phyloP scores from a whole-genome alignment of 2,888 invertebrate genomes.

The Megamerina dolium region DNA sequence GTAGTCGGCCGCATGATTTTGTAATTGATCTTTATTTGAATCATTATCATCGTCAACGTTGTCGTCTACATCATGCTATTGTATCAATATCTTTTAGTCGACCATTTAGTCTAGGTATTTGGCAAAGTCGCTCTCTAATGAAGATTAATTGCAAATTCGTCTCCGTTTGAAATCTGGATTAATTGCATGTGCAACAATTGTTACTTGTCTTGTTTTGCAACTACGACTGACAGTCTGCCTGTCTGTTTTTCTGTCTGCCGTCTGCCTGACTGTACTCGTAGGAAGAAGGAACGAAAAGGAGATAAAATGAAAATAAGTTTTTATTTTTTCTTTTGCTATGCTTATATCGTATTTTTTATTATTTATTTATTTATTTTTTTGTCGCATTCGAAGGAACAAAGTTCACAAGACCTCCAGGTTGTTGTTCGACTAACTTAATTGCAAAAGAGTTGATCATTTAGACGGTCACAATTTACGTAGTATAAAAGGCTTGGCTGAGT shows the following conservation, averaged over 20 bases:
- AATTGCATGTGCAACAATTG: constrained; percentile 30
- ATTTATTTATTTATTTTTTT: constrained; percentile 4
- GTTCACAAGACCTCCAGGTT: constrained; percentile 38
- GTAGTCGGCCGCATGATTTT: too few relatives aligned
- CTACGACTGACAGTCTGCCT: background rate
- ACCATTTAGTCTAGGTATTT: too few relatives aligned
- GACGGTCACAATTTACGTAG: too few relatives aligned
- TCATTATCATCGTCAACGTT: too few relatives aligned
- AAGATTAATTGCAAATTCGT: constrained; percentile 49
- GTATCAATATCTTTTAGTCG: too few relatives aligned
- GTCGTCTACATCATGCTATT: too few relatives aligned
- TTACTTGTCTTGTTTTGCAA: constrained; percentile 1
- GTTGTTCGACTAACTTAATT: constrained; percentile 37
- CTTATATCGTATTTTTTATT: constrained; percentile 11
- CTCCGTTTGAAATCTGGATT: constrained; percentile 42
- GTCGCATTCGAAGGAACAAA: constrained; percentile 29
- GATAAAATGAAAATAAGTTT: too few relatives aligned
- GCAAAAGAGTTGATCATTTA: constrained; percentile 27
- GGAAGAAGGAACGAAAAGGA: too few relatives aligned
- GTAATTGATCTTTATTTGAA: too few relatives aligned
- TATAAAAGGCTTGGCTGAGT: background rate
- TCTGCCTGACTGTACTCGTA: too few relatives aligned
- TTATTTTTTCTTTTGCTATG: constrained; percentile 10
- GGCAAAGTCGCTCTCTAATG: too few relatives aligned
- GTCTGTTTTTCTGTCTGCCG: background rate